A percentile compares a stretch with the other conserved stretches of the same genome.
Conservation (phyloP, 2,888 invertebrate species). For the Leucania comma region DNA sequence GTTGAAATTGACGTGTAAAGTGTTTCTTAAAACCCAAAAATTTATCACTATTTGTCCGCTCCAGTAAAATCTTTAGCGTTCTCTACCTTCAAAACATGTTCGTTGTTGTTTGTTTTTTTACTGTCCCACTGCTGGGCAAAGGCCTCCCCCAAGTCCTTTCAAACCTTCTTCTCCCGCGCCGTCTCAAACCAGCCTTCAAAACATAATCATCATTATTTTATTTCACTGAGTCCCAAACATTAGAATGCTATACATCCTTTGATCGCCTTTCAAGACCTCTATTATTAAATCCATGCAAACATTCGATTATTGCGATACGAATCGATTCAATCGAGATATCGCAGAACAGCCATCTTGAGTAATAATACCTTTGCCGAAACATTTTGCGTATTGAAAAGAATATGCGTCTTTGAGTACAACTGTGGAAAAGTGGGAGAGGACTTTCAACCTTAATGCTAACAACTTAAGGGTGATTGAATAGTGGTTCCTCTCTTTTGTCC, state of each 20-base stretch:
- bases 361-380: conserved; percentile 79
- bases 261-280: conserved; percentile 71
- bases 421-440: background rate
- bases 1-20: too few species aligned
- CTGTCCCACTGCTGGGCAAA: too few species aligned
- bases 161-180: too few species aligned
- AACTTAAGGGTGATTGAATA: background rate
- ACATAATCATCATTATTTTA: conserved; percentile 1
- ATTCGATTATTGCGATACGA: conserved; percentile 72
- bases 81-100: background rate
- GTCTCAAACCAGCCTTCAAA: too few species aligned
- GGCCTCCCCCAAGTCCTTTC: too few species aligned
- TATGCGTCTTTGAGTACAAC: conserved; percentile 55
- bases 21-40: too few species aligned
- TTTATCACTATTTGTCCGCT: background rate
- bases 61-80: background rate
- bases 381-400: conserved; percentile 72
- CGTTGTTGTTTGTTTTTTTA: too few species aligned
- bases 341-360: conserved; percentile 61
- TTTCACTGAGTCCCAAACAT: conserved; percentile 15
- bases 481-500: background rate
- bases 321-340: conserved; percentile 69
- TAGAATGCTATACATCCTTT: conserved; percentile 57
- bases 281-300: conserved; percentile 75
- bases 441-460: background rate